Conservation (phyloP, 1,140 invertebrate species). For the Oreohelix idahoensis region DNA sequence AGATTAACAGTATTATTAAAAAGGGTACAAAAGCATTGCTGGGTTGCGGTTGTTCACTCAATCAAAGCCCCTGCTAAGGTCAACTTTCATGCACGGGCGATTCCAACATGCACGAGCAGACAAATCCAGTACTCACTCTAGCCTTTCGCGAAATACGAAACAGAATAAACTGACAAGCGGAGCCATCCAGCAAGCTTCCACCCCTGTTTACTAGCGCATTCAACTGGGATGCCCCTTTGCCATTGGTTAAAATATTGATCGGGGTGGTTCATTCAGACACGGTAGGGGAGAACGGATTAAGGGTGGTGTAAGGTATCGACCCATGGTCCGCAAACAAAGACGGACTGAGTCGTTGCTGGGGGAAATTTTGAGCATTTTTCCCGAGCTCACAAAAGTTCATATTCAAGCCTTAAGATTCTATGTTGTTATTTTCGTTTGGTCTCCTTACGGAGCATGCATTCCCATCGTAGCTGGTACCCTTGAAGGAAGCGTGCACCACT, state of each 20-base stretch:
- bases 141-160: background rate
- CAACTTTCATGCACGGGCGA: background rate
- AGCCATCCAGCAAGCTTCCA: too few relatives aligned
- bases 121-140: background rate
- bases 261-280: background rate
- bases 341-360: background rate
- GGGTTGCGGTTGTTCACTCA: too few relatives aligned
- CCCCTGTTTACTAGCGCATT: background rate
- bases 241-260: conserved; percentile 13
- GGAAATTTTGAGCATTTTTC: background rate
- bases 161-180: background rate
- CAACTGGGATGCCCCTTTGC: background rate
- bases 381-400: too few relatives aligned
- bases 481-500: too few relatives aligned
- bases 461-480: too few relatives aligned
- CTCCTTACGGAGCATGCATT: too few relatives aligned
- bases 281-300: background rate
- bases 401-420: too few relatives aligned
- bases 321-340: background rate
- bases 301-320: background rate
- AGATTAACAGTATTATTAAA: background rate
- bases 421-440: too few relatives aligned
- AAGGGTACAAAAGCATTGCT: too few relatives aligned
- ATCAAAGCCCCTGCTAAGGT: background rate
- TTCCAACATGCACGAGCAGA: background rate